Conservation (phyloP, 2,113 vertebrate genomes). For the Phasianus colchicus region DNA sequence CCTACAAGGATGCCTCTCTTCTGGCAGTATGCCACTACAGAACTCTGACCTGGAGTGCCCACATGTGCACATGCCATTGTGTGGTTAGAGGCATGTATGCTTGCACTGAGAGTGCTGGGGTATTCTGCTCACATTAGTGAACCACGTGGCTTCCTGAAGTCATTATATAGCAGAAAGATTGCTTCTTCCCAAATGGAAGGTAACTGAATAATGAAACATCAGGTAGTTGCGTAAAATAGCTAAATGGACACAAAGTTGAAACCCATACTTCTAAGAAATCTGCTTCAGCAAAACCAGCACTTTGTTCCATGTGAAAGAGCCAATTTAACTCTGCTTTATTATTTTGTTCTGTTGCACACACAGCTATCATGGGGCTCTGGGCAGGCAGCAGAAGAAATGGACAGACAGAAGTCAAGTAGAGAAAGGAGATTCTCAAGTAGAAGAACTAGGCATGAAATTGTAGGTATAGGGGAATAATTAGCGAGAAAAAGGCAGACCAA, state of each 20-base stretch:
- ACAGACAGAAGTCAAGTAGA: background rate
- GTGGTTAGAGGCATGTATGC: background rate
- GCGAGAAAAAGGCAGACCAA: background rate
- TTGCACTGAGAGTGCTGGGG: background rate
- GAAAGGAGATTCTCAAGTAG: background rate
- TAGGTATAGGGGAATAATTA: background rate
- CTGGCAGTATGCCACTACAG: background rate
- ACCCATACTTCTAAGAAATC: background rate
- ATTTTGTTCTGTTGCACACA: background rate
- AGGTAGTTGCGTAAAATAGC: background rate
- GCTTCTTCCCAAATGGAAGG: constrained; percentile 25
- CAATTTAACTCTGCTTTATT: background rate
- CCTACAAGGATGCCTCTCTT: background rate
- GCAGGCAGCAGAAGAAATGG: background rate
- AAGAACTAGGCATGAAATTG: background rate
- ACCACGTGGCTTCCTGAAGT: constrained; percentile 16
- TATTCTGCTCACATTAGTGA: constrained; percentile 17
- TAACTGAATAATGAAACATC: constrained; percentile 10
- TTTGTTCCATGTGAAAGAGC: background rate
- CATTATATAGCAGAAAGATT: constrained; percentile 31
- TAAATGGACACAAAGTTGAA: background rate
- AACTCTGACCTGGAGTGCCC: background rate
- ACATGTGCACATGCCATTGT: rapidly evolving
- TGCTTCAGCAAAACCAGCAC: background rate
- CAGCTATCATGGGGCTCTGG: background rate